These are phyloP conservation scores for Psilopsiagon aymara DNA, from an alignment of 2,113 vertebrate genomes.

Conservation along the genomic window DNA sequence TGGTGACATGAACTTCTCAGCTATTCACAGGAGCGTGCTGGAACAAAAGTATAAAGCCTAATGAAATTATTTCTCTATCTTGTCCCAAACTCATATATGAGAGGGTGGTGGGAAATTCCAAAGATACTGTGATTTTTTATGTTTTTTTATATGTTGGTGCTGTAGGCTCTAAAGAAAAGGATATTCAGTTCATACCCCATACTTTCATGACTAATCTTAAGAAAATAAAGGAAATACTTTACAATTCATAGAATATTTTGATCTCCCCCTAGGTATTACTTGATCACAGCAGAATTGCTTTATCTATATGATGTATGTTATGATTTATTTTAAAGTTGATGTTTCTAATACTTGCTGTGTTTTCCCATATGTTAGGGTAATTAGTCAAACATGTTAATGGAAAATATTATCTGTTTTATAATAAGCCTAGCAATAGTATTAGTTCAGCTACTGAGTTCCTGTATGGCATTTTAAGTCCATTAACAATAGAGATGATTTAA, in stretches of 20 bases:
- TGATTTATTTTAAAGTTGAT: conserved; percentile 1
- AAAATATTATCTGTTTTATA: not conserved
- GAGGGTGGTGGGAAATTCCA: not conserved
- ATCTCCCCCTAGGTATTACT: not conserved
- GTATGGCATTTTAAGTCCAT: not conserved
- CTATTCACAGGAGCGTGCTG: not conserved
- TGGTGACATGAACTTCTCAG: not conserved
- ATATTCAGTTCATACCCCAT: not conserved
- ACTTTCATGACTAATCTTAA: not conserved
- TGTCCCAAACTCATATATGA: not conserved
- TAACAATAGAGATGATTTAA: not conserved
- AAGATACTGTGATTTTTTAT: not conserved
- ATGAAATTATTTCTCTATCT: not conserved
- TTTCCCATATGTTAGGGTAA: conserved; percentile 1
- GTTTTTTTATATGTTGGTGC: not conserved
- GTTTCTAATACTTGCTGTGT: not conserved
- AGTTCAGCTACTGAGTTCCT: not conserved
- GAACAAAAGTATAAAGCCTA: not conserved
- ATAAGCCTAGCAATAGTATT: not conserved
- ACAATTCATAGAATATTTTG: not conserved
- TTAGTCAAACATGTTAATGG: conserved; percentile 8
- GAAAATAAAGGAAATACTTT: not conserved
- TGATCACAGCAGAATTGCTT: not conserved
- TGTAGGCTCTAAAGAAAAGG: not conserved
- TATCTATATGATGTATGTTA: not conserved